phyloP scores from a whole-genome alignment of 2,797 vertebrate genomes.

The Pseudochirops corinnae region DNA sequence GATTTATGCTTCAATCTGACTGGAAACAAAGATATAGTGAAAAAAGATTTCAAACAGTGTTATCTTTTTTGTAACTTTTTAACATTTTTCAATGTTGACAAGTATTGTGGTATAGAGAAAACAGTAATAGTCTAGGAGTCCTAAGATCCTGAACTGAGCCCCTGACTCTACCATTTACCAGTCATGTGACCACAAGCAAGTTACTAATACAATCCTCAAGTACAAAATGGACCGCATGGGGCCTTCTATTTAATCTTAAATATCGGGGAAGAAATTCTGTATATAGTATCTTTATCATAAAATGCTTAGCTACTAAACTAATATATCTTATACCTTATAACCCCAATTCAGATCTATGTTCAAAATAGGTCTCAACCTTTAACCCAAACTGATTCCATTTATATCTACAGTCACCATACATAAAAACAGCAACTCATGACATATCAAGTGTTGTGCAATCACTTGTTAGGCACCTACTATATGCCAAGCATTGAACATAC shows the following conservation, averaged over 20 bases:
- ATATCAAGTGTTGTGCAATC: not conserved
- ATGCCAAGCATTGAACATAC: not conserved
- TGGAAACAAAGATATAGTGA: not conserved
- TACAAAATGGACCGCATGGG: not conserved
- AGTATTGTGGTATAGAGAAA: too few species aligned
- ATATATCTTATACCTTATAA: not conserved
- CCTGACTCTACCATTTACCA: conserved; percentile 10
- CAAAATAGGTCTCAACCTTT: not conserved
- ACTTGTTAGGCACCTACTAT: not conserved
- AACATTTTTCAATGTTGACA: too few species aligned
- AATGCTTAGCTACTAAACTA: not conserved
- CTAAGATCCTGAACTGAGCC: not conserved
- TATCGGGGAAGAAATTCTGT: conserved; percentile 42
- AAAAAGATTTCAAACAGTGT: too few species aligned
- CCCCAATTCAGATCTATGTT: not conserved
- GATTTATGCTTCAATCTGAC: not conserved
- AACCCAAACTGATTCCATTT: not conserved
- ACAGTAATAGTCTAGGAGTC: not conserved
- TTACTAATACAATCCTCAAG: not conserved
- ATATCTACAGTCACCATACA: not conserved
- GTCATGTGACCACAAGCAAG: not conserved
- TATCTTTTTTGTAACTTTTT: too few species aligned
- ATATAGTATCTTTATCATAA: not conserved
- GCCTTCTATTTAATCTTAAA: not conserved
- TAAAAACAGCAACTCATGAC: not conserved